These are phyloP conservation scores for Lithobates pipiens DNA, from an alignment of 2,797 vertebrate species.

Conservation along the genomic window DNA sequence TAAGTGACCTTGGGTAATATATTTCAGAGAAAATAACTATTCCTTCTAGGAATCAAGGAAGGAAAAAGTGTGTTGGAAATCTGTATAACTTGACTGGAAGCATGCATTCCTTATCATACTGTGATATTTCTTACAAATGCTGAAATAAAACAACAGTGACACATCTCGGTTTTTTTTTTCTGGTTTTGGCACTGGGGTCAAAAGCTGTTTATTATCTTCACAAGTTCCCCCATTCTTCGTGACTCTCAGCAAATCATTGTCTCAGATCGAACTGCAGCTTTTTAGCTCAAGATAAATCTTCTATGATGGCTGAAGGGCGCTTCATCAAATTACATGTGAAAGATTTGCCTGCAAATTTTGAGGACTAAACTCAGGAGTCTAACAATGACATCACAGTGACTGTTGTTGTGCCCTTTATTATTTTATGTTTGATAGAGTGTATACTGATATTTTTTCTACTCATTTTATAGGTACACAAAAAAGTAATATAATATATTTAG, in stretches of 20 bases:
- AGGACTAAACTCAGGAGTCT: constrained; percentile 13
- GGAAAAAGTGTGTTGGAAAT: constrained; percentile 42
- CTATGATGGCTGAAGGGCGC: constrained; percentile 42
- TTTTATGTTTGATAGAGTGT: not conserved
- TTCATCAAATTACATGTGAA: constrained; percentile 50
- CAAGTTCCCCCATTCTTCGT: constrained; percentile 48
- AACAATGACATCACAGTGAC: constrained; percentile 16
- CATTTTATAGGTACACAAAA: not conserved
- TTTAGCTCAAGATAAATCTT: constrained; percentile 48
- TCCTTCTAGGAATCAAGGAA: constrained; percentile 17
- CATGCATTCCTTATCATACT: constrained; percentile 48
- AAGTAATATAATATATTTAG: too few relatives aligned
- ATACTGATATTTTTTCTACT: not conserved
- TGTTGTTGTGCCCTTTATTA: not conserved
- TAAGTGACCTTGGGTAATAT: constrained; percentile 47
- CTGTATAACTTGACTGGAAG: constrained; percentile 53
- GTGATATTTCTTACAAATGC: constrained; percentile 49
- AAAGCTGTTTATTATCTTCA: constrained; percentile 58
- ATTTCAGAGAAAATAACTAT: constrained; percentile 50
- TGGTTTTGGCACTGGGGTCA: constrained; percentile 53
- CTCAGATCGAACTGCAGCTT: constrained; percentile 31
- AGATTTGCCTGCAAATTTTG: constrained; percentile 34
- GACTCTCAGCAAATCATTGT: constrained; percentile 55
- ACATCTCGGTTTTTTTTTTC: constrained; percentile 51
- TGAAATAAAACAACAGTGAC: constrained; percentile 54